Base-by-base conservation (phyloP, 2,888 invertebrate genomes). In the Drosophila mimetica region DNA sequence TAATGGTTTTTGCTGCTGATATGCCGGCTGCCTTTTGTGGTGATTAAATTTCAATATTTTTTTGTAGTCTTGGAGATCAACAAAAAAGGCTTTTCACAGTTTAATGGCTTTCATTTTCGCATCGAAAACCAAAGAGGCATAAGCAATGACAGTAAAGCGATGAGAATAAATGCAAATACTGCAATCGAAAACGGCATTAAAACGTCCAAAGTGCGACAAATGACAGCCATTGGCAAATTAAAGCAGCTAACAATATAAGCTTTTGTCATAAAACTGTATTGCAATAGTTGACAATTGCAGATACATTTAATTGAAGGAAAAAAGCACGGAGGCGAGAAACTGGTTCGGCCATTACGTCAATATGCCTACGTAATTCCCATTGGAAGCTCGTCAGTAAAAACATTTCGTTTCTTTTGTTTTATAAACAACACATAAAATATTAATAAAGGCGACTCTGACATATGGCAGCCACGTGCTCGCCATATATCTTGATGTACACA, bases 401-500 rank as follows among this genome's bases (percentile, higher is more conserved):
- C 28, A 46, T n/a, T 42, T 28, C 20, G 34, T 39, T 55, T 30
- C 28, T 32, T 25, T 58, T 74, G 66, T 16, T 44, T 54, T 57
- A 51, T 65, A 63, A 63, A 72, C 53, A 73, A 37, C 60, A 46
- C 67, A 58, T 74, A 74, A 74, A 67, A 74, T 67, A 74, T 67
- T 74, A 74, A 74, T 55, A 74, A 72, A 54, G 47, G 69, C 58
- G 2, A 28, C 44, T 54, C 74, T 72, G 77, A 66, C 77, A 87
- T 76, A 71, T 79, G 87, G 63, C 52, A 6, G 42, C 44, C 57
- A 74, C 70, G 79, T 82, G 79, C 77, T 74, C 69, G 32, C 55
- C 69, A 70, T 60, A 63, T 59, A 51, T 61, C 65, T 79, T 79
- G 77, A 79, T 79, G 75, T 48, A 55, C 53, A 48, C 54, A 36